Base-by-base conservation (phyloP, 2,113 vertebrate species). In the Smithornis capensis region DNA sequence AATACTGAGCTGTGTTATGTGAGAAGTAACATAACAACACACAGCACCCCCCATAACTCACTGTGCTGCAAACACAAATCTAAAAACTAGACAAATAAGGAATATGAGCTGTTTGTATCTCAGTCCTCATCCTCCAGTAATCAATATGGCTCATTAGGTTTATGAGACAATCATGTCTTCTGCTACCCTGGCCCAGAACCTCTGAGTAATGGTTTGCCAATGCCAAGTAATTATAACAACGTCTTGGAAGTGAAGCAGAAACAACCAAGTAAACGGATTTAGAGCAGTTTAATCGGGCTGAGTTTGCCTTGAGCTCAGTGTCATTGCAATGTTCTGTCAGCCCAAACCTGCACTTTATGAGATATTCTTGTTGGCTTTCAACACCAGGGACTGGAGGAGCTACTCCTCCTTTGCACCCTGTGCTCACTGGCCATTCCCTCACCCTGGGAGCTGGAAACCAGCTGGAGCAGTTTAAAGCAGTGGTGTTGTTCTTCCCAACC, bases 201-300 rank as follows among this genome's bases (percentile, higher is more conserved):
- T 42, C 89, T 90, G 82, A 95, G 83, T 13, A 94, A 94, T 70
- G 95, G 44, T 69, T 90, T 79, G 89, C 92, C 55, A 31, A 55
- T 74, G 83, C 94, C 92, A 92, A 76, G 87, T 52, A 75, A 95
- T 96, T 95, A 87, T 83, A 92, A 91, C 21, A 13, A 74, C 81
- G 84, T 87, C 89, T 87, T 89, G 89, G 84, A 94, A 95, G 89
- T 76, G 87, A 74, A 87, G 94, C 88, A 96, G 95, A 91, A 96
- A 83, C 91, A 67, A 79, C 69, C 91, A 84, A 95, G 87, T 65
- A 76, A 96, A 92, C 12, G 33, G 87, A 94, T 95, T 84, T 67
- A 68, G 68, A 91, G 92, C 74, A 18, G 57, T 68, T 94, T 52
- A 68, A 63, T 59, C 0, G 0, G 69, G 44, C 62, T 29, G 78